These are phyloP conservation scores for Helicoverpa assulta DNA, from an alignment of 2,888 invertebrate species.

Conservation along the genomic window DNA sequence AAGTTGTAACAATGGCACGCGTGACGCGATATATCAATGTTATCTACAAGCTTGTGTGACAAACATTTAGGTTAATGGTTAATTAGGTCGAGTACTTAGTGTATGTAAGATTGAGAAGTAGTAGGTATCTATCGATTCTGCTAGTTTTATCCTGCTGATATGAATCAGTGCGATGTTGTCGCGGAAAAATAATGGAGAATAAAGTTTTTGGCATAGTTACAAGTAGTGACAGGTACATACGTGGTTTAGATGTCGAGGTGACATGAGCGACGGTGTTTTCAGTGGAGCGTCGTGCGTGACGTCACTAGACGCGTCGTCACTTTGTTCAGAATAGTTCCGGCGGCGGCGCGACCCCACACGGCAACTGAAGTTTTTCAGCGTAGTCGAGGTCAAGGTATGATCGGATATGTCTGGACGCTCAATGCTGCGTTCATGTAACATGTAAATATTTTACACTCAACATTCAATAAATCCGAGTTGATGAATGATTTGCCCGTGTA, in stretches of 20 bases:
- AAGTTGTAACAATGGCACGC: constrained; percentile 75
- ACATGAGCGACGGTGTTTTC: constrained; percentile 66
- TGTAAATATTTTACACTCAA: constrained; percentile 42
- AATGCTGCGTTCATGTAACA: constrained; percentile 35
- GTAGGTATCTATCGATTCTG: constrained; percentile 68
- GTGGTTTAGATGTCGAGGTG: constrained; percentile 66
- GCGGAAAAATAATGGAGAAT: constrained; percentile 52
- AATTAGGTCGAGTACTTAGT: constrained; percentile 81
- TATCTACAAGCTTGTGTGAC: constrained; percentile 75
- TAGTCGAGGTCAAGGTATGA: constrained; percentile 82
- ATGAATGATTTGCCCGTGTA: constrained; percentile 42
- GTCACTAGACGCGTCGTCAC: constrained; percentile 78
- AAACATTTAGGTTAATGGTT: constrained; percentile 82
- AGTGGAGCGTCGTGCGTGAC: constrained; percentile 68
- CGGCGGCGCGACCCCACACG: constrained; percentile 61
- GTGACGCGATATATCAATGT: constrained; percentile 72
- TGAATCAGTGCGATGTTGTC: constrained; percentile 47
- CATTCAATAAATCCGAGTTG: constrained; percentile 28
- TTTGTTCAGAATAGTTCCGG: constrained; percentile 76
- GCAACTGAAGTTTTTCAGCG: constrained; percentile 75
- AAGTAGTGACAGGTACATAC: constrained; percentile 65
- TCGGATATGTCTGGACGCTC: constrained; percentile 55
- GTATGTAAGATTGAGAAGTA: constrained; percentile 67
- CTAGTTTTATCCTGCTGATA: constrained; percentile 41
- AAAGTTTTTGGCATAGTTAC: constrained; percentile 62